These are phyloP conservation scores for Pelobates fuscus DNA, from an alignment of 2,113 vertebrate species.

Conservation along the genomic window DNA sequence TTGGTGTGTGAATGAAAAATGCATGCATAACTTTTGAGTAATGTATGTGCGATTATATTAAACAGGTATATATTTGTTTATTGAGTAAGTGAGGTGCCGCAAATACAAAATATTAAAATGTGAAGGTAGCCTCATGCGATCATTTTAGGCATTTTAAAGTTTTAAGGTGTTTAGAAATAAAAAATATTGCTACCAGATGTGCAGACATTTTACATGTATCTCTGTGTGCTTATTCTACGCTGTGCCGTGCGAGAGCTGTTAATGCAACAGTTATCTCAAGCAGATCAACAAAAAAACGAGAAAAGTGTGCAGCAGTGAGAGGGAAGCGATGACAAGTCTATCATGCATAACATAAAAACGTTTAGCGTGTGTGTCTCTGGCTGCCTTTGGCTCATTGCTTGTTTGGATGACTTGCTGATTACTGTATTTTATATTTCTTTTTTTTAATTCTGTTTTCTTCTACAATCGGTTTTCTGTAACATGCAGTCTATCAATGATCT, in stretches of 20 bases:
- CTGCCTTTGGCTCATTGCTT: constrained; percentile 3
- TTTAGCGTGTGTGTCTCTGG: constrained; percentile 2
- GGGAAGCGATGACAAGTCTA: constrained; percentile 16
- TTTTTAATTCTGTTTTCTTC: background rate
- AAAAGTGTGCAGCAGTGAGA: background rate
- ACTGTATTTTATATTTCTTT: constrained; percentile 5
- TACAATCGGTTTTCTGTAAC: background rate
- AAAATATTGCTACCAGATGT: background rate
- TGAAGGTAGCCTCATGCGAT: too few species aligned
- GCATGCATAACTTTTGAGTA: too few species aligned
- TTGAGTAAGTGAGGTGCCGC: too few species aligned
- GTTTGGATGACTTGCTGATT: constrained; percentile 13
- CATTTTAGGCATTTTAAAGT: too few species aligned
- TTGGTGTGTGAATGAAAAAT: too few species aligned
- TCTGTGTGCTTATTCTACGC: background rate
- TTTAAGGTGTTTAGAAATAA: too few species aligned
- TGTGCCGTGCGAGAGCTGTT: background rate
- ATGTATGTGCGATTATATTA: too few species aligned
- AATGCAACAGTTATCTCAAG: constrained; percentile 1
- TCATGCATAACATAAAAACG: constrained; percentile 11
- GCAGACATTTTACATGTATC: background rate
- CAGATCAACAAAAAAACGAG: background rate
- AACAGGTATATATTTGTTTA: too few species aligned
- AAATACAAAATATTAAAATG: too few species aligned
- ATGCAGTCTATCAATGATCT: too few species aligned